Percentiles rank a stretch among this genome's conserved stretches.
Conservation (phyloP, 2,113 vertebrate species). For the Aleadryas rufinucha region DNA sequence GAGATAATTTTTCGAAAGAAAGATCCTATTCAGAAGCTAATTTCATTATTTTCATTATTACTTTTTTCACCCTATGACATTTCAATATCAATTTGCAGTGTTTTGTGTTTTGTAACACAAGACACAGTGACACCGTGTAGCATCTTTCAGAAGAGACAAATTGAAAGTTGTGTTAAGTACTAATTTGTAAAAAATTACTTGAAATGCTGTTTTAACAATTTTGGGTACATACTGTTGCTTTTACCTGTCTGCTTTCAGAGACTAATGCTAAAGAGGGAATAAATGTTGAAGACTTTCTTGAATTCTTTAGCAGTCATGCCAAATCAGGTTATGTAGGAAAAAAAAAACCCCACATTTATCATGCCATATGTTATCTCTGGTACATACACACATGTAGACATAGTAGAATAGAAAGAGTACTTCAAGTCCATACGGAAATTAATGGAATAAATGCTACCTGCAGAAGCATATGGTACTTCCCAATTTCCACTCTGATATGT, state of each 20-base stretch:
- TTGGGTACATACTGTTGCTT: background rate
- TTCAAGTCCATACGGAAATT: background rate
- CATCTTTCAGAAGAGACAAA: background rate
- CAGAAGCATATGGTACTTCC: background rate
- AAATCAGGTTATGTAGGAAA: background rate
- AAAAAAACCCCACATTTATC: background rate
- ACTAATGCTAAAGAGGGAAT: background rate
- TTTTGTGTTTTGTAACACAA: background rate
- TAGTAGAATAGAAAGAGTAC: background rate
- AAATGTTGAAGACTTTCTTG: background rate
- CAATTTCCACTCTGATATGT: background rate
- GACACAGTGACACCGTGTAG: background rate
- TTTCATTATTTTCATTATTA: background rate
- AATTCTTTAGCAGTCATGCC: background rate
- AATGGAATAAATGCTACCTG: background rate
- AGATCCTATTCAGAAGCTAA: background rate
- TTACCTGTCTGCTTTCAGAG: background rate
- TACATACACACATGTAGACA: background rate
- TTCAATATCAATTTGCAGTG: background rate
- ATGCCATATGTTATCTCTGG: background rate
- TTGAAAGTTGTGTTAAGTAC: background rate
- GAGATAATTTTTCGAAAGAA: background rate
- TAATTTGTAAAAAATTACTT: background rate
- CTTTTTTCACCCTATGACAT: background rate
- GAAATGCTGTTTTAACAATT: background rate